These are phyloP conservation scores for Diplazon laetatorius DNA, from an alignment of 2,888 invertebrate species.

Conservation along the genomic window DNA sequence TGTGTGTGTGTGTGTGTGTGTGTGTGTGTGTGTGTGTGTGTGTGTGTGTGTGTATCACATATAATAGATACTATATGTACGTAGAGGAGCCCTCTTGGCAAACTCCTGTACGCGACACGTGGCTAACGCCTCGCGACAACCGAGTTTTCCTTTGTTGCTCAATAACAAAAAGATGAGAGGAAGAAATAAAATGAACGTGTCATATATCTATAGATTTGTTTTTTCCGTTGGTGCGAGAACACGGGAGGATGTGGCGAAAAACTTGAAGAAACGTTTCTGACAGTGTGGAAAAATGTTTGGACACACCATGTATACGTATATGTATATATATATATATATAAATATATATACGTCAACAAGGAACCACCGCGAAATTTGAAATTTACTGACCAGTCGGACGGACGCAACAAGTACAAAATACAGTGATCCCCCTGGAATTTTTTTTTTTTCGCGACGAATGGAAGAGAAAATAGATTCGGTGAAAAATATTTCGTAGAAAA, in stretches of 20 bases:
- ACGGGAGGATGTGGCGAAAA: conserved; percentile 21
- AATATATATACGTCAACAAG: too few species aligned
- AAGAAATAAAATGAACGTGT: conserved; percentile 30
- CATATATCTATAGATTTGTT: too few species aligned
- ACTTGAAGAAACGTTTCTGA: conserved; percentile 60
- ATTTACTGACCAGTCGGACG: too few species aligned
- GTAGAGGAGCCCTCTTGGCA: conserved; percentile 54
- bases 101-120: conserved; percentile 56
- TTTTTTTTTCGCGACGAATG: too few species aligned
- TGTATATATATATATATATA: too few species aligned
- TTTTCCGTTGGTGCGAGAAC: conserved; percentile 1
- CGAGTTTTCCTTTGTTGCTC: conserved; percentile 55
- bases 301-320: too few species aligned
- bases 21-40: too few species aligned
- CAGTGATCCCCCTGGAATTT: too few species aligned
- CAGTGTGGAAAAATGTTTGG: conserved; percentile 39
- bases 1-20: conserved; percentile 21
- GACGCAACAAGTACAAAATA: too few species aligned
- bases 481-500: conserved; percentile 20
- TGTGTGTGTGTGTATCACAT: background rate
- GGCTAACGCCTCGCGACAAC: conserved; percentile 56
- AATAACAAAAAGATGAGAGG: conserved; percentile 37
- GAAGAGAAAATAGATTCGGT: background rate
- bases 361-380: too few species aligned
- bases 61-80: background rate